A percentile compares a stretch with the other conserved stretches of the same genome.
Evolutionary conservation across 2,113 vertebrate genomes (phyloP).

Genomic region (Heterotilapia buettikoferi): DNA sequence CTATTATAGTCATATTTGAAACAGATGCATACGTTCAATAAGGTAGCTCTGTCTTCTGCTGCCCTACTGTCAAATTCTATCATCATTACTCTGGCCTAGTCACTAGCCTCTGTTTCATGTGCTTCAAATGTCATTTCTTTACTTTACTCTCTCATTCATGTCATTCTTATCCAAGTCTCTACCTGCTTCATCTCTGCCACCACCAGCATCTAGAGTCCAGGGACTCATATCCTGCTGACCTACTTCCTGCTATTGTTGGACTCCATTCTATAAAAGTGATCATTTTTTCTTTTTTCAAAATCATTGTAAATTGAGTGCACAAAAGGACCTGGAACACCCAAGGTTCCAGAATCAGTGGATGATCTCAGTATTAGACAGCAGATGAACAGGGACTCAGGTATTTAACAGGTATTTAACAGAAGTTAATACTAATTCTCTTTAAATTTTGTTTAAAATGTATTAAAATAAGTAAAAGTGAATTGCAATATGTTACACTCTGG

Average conservation of each 20-base stretch:
- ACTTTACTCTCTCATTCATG: background rate
- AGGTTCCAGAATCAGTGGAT: background rate
- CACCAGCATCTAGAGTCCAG: background rate
- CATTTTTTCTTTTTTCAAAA: background rate
- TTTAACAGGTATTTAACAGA: background rate
- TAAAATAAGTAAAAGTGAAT: background rate
- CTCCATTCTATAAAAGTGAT: background rate
- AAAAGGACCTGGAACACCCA: background rate
- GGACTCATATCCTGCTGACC: background rate
- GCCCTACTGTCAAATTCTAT: background rate
- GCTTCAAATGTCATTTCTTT: background rate
- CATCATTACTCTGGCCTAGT: background rate
- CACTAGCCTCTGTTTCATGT: background rate
- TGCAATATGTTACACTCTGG: background rate
- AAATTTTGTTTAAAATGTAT: background rate
- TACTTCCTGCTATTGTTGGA: background rate
- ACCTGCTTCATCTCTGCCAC: background rate
- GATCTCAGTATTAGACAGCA: background rate
- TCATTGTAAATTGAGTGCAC: background rate
- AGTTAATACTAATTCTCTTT: background rate
- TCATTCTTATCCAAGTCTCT: background rate
- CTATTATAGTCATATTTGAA: background rate
- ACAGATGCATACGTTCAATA: rapidly evolving
- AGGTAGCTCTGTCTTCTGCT: background rate
- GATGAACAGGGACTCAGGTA: background rate